Conservation (phyloP, 2,113 vertebrate genomes). For the Typhlomys cinereus region DNA sequence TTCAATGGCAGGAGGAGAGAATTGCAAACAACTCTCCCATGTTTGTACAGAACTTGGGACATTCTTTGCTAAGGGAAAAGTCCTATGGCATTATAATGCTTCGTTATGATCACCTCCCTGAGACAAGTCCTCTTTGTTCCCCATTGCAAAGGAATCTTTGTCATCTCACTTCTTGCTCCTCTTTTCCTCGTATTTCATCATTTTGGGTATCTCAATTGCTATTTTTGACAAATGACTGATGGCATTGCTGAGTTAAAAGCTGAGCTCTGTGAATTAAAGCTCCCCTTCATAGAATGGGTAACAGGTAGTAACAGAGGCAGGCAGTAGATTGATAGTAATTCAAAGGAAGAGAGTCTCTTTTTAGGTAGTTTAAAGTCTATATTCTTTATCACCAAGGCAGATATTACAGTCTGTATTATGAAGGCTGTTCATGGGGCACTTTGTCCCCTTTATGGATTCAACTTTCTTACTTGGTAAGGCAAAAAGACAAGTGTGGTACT, state of each 20-base stretch:
- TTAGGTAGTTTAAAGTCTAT: neutral
- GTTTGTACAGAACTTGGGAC: neutral
- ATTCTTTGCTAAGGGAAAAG: neutral
- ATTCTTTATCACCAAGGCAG: neutral
- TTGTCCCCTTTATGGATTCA: conserved; percentile 50
- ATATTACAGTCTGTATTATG: neutral
- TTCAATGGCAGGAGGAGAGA: neutral
- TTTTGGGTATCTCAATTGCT: neutral
- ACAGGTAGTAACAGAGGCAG: neutral
- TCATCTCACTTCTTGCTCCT: neutral
- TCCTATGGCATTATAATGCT: conserved; percentile 10
- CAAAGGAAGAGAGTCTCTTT: neutral
- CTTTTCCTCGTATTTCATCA: neutral
- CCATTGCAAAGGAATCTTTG: neutral
- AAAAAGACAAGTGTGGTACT: conserved; percentile 41
- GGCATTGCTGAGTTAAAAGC: conserved; percentile 4
- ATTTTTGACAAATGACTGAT: neutral
- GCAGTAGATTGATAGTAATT: neutral
- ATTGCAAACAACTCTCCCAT: neutral
- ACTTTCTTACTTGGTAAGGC: conserved; percentile 53
- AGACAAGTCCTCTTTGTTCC: neutral
- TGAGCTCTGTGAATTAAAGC: conserved; percentile 18
- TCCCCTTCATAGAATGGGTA: neutral
- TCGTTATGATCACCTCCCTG: conserved; percentile 7
- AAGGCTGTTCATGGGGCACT: conserved; percentile 16